Evolutionary conservation across 2,797 vertebrate species (phyloP).

Genomic region (Sebastes wilsoni): DNA sequence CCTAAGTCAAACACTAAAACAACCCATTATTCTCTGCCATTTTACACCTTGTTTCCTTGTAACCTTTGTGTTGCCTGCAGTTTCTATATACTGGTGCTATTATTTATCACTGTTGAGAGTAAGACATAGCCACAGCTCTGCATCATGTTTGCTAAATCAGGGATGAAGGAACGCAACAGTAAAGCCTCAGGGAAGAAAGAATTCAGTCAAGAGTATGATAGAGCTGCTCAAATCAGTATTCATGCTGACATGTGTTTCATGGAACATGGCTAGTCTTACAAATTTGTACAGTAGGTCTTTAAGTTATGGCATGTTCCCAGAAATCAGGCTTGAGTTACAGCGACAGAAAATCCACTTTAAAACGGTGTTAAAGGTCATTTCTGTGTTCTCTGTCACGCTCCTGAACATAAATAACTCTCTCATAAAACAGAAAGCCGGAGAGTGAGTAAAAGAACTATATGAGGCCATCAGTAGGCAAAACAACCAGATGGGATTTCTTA

Average conservation of each 20-base stretch:
- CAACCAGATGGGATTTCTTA: neutral
- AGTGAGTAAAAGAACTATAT: neutral
- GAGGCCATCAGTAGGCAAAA: neutral
- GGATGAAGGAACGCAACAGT: slow-evolving; percentile 18
- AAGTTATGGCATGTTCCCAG: neutral
- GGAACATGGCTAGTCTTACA: neutral
- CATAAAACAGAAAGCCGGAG: neutral
- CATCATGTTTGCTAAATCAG: slow-evolving; percentile 49
- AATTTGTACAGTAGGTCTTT: neutral
- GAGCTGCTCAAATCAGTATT: slow-evolving; percentile 19
- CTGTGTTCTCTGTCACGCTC: neutral
- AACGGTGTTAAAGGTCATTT: neutral
- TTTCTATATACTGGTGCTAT: neutral
- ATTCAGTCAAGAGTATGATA: slow-evolving; percentile 11
- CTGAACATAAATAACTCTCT: neutral
- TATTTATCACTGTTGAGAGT: slow-evolving; percentile 27
- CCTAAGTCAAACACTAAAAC: slow-evolving; percentile 21
- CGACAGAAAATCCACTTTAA: neutral
- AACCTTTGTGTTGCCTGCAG: slow-evolving; percentile 12
- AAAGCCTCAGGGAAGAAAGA: slow-evolving; percentile 24
- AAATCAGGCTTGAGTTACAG: neutral
- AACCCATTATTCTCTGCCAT: slow-evolving; percentile 31
- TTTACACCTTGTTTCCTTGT: slow-evolving; percentile 26
- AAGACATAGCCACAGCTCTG: slow-evolving; percentile 13
- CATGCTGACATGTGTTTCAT: slow-evolving; percentile 14